These are phyloP conservation scores for Zapus hudsonius DNA, from an alignment of 2,113 vertebrate species.

Conservation along the genomic window DNA sequence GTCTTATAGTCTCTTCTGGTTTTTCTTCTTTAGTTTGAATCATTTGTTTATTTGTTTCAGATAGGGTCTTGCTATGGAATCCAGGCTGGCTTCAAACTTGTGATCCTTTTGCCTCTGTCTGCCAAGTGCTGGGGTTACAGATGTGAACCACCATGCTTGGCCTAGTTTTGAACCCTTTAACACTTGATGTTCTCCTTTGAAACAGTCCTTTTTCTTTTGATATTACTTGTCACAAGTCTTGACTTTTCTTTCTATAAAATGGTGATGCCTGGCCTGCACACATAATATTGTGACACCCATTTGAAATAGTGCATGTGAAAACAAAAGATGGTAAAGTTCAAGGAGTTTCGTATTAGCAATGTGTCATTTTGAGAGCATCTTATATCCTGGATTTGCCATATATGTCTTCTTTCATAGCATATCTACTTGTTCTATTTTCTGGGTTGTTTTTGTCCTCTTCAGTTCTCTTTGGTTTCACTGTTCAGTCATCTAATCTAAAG, in stretches of 20 bases:
- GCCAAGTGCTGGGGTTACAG: background rate
- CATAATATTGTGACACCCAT: background rate
- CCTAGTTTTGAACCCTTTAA: background rate
- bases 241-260: constrained; percentile 12
- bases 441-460: background rate
- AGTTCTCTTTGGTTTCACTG: constrained; percentile 13
- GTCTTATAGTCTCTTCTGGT: background rate
- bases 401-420: background rate
- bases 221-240: constrained; percentile 19
- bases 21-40: background rate
- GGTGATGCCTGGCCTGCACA: background rate
- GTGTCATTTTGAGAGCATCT: background rate
- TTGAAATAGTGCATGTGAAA: constrained; percentile 35
- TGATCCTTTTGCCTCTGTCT: background rate
- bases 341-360: background rate
- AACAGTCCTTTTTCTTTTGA: constrained; percentile 18
- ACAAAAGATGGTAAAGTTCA: background rate
- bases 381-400: background rate
- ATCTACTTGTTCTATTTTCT: background rate
- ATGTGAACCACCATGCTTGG: background rate
- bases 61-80: background rate
- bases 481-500: constrained; percentile 10
- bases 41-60: background rate
- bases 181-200: constrained; percentile 30
- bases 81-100: background rate